phyloP scores from a whole-genome alignment of 2,797 vertebrate species.

The Coendou prehensilis region DNA sequence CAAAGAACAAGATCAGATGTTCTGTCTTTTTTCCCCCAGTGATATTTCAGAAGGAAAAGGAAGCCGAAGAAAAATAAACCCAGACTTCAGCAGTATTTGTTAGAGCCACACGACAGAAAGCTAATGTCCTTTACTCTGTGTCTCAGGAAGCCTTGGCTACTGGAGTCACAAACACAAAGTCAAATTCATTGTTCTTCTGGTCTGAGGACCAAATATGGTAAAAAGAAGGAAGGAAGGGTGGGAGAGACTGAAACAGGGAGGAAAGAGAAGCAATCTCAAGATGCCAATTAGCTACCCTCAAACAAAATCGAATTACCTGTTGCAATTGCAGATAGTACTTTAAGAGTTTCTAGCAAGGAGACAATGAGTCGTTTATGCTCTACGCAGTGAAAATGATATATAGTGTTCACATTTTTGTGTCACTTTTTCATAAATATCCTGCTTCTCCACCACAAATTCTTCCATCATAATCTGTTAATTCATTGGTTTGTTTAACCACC shows the following conservation, averaged over 20 bases:
- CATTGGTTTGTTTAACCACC: not conserved
- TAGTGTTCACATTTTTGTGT: not conserved
- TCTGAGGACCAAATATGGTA: not conserved
- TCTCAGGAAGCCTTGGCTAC: not conserved
- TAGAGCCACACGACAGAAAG: not conserved
- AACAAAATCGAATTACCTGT: not conserved
- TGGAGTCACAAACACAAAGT: not conserved
- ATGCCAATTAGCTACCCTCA: not conserved
- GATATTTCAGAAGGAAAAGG: slow-evolving; percentile 67
- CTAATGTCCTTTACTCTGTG: not conserved
- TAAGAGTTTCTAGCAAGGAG: not conserved
- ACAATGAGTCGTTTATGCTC: not conserved
- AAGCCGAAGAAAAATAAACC: slow-evolving; percentile 56
- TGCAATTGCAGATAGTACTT: not conserved
- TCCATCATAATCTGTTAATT: not conserved
- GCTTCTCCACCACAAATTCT: not conserved
- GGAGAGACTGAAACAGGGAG: not conserved
- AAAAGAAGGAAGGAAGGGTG: not conserved
- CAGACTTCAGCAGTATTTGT: not conserved
- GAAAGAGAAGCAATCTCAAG: not conserved
- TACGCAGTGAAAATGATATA: not conserved
- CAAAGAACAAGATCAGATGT: slow-evolving; percentile 54
- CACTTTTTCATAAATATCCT: not conserved
- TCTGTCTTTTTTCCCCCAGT: not conserved
- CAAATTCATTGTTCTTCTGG: not conserved